These are phyloP conservation scores for Xestoiulus laeticollis DNA, from an alignment of 2,888 invertebrate species.

Conservation along the genomic window DNA sequence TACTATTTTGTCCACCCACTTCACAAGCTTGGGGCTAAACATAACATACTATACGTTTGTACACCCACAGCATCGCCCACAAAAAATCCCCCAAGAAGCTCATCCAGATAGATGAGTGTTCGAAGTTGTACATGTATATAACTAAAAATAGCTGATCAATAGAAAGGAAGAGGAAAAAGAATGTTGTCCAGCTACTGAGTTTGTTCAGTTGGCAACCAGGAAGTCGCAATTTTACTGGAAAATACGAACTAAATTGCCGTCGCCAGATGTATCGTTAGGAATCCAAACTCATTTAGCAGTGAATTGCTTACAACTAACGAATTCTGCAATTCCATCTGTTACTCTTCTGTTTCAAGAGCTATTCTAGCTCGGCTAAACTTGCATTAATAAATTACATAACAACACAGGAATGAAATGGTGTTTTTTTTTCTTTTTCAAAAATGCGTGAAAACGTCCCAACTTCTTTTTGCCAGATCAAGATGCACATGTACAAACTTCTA, in stretches of 20 bases:
- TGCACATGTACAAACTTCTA: too few species aligned
- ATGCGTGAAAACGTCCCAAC: too few species aligned
- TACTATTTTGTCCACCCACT: too few species aligned
- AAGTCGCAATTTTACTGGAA: neutral
- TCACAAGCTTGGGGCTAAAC: too few species aligned
- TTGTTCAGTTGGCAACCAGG: neutral
- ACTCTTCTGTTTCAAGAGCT: neutral
- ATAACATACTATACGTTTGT: too few species aligned
- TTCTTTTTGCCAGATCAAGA: too few species aligned
- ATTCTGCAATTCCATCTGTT: neutral
- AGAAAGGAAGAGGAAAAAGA: neutral
- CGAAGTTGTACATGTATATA: neutral
- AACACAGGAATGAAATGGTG: too few species aligned
- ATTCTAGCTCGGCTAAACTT: neutral
- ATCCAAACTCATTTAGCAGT: neutral
- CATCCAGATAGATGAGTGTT: neutral
- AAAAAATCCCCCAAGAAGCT: neutral
- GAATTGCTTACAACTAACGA: neutral
- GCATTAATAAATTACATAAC: too few species aligned
- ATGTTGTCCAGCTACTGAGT: neutral
- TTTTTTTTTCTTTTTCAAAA: too few species aligned
- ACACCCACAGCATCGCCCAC: too few species aligned
- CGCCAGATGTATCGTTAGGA: neutral
- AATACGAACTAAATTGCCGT: neutral
- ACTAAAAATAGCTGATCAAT: neutral